Evolutionary conservation across 2,113 vertebrate species (phyloP).

Genomic region (Lepus americanus): DNA sequence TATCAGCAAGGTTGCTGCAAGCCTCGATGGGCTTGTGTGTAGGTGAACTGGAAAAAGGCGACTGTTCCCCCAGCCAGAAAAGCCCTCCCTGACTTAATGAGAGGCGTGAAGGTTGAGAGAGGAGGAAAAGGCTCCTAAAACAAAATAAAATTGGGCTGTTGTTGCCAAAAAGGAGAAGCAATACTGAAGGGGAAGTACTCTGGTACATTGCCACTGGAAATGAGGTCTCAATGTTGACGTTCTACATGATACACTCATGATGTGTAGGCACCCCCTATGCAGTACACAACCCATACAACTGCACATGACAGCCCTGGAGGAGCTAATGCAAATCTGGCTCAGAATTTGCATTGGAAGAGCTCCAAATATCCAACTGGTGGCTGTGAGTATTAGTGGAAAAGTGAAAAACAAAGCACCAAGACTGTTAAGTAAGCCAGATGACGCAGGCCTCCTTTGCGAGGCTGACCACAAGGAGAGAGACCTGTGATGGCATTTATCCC

Average conservation of each 20-base stretch:
- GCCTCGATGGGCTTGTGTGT: background rate
- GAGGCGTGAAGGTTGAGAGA: background rate
- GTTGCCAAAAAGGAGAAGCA: background rate
- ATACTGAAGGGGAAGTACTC: background rate
- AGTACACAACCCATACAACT: background rate
- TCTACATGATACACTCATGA: background rate
- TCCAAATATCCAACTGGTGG: constrained; percentile 9
- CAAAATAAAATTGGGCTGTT: background rate
- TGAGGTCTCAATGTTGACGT: background rate
- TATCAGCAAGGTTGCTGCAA: background rate
- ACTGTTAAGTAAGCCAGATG: background rate
- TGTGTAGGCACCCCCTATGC: background rate
- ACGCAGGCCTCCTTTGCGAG: background rate
- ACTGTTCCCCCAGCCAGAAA: background rate
- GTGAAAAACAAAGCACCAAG: constrained; percentile 23
- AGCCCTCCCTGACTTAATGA: background rate
- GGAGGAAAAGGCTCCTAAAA: background rate
- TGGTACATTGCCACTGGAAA: background rate
- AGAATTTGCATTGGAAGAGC: background rate
- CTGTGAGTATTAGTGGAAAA: background rate
- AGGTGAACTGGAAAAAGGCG: background rate
- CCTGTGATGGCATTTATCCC: background rate
- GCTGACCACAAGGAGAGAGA: background rate
- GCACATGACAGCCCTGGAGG: background rate
- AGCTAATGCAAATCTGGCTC: constrained; percentile 3